Evolutionary conservation across 2,888 invertebrate species (phyloP).

Genomic region (Euplagia quadripunctaria): DNA sequence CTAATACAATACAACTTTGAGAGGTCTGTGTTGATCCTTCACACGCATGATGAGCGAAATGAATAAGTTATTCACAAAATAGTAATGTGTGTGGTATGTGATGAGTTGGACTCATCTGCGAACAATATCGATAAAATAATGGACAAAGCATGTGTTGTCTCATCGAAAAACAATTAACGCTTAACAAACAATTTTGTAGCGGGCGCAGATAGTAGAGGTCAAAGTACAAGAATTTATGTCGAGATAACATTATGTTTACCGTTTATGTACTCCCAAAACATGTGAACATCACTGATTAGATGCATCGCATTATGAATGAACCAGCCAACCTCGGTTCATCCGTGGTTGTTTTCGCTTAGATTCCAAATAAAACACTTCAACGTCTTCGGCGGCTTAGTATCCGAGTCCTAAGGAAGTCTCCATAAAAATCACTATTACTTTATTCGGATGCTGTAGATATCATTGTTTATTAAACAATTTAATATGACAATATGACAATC

Average conservation of each 20-base stretch:
- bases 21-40: not conserved
- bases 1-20: not conserved
- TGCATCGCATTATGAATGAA: not conserved
- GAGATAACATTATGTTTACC: conserved; percentile 60
- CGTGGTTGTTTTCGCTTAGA: not conserved
- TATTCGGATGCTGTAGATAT: not conserved
- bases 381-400: not conserved
- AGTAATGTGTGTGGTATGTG: conserved; percentile 53
- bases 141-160: conserved; percentile 52
- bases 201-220: conserved; percentile 60
- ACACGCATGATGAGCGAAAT: conserved; percentile 6
- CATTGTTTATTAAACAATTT: not conserved
- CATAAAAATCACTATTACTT: conserved; percentile 1
- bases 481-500: not conserved
- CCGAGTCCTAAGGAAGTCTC: not conserved
- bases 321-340: not conserved
- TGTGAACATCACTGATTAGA: conserved; percentile 10
- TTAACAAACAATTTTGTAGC: conserved; percentile 57
- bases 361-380: not conserved
- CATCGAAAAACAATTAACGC: conserved; percentile 66
- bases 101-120: conserved; percentile 42
- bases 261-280: conserved; percentile 55
- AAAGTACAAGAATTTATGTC: conserved; percentile 70
- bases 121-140: conserved; percentile 54
- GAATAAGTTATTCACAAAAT: conserved; percentile 44